Evolutionary conservation across 2,113 vertebrate genomes (phyloP).

Genomic region (Limanda limanda): DNA sequence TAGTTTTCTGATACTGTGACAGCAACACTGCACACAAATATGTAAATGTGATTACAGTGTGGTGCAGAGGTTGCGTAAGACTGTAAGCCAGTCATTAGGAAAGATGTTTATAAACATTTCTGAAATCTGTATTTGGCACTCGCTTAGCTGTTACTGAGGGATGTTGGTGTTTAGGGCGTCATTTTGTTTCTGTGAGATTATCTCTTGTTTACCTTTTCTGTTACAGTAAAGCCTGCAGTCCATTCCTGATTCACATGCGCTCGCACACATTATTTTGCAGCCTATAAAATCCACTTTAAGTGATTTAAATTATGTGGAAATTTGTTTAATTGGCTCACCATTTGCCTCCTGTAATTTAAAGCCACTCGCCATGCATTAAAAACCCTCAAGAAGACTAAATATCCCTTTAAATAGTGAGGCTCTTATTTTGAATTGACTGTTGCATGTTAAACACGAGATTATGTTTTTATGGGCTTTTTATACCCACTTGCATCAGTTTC

Average conservation of each 20-base stretch:
- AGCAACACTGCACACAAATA: conserved; percentile 49
- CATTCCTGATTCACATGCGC: background rate
- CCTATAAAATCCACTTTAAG: background rate
- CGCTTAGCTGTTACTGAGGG: background rate
- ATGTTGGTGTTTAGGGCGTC: conserved; percentile 13
- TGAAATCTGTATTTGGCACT: conserved; percentile 57
- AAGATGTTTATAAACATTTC: conserved; percentile 66
- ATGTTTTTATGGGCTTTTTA: background rate
- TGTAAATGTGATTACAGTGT: conserved; percentile 51
- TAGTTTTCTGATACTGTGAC: conserved; percentile 42
- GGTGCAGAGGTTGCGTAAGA: conserved; percentile 56
- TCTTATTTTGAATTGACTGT: background rate
- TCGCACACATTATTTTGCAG: background rate
- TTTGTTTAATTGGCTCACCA: background rate
- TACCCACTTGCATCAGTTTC: conserved; percentile 13
- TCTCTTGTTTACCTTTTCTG: conserved; percentile 19
- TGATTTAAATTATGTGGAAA: background rate
- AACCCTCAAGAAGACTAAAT: background rate
- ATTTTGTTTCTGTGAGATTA: conserved; percentile 32
- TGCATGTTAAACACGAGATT: conserved; percentile 14
- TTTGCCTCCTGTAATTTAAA: background rate
- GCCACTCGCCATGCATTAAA: background rate
- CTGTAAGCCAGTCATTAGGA: conserved; percentile 56
- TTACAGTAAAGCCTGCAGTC: background rate
- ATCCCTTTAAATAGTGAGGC: background rate